These are phyloP conservation scores for Branchinecta lindahli DNA, from an alignment of 1,140 invertebrate genomes.

Conservation along the genomic window DNA sequence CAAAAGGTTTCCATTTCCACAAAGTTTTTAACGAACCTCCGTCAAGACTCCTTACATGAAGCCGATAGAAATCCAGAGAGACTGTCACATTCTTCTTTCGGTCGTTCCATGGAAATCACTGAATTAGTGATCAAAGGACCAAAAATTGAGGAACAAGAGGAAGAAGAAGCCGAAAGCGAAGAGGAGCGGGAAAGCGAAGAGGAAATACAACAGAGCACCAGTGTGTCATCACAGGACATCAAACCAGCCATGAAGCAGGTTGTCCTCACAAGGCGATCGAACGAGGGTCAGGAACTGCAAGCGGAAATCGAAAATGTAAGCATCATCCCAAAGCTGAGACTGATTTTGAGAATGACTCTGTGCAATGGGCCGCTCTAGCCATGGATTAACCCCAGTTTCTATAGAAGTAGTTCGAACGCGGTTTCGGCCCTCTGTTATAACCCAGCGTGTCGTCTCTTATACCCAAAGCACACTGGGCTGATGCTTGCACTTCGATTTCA, in stretches of 20 bases:
- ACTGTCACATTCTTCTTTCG: background rate
- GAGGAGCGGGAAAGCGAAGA: background rate
- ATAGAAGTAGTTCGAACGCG: no score
- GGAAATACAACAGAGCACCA: background rate
- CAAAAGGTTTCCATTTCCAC: background rate
- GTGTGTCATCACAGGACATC: background rate
- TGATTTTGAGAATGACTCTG: no score
- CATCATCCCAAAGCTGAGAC: background rate
- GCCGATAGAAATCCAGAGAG: background rate
- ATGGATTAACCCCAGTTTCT: no score
- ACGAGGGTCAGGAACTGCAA: background rate
- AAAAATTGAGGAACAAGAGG: background rate
- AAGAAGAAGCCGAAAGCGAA: background rate
- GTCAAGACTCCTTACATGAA: background rate
- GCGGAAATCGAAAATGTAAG: constrained; percentile 6
- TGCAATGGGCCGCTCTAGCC: no score
- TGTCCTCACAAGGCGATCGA: background rate
- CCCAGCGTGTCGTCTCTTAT: no score
- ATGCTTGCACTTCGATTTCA: no score
- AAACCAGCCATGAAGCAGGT: background rate
- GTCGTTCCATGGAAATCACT: background rate
- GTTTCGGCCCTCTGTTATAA: no score
- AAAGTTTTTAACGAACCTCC: background rate
- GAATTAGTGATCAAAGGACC: background rate
- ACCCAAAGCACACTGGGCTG: no score